Conservation (phyloP, 1,140 invertebrate genomes). For the Cataglyphis hispanica region DNA sequence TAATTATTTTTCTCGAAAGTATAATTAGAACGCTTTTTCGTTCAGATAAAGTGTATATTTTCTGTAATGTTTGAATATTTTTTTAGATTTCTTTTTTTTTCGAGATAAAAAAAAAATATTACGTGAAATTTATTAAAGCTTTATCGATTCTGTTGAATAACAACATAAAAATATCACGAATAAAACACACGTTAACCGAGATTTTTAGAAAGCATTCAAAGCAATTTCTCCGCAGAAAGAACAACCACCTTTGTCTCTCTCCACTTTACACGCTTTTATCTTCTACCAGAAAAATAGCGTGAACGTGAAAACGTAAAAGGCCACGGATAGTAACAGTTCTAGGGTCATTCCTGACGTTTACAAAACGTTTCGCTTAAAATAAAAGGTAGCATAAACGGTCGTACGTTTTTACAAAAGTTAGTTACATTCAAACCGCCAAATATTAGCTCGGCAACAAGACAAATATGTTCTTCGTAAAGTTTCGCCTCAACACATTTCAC, state of each 20-base stretch:
- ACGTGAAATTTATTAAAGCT: neutral
- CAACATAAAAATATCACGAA: slow-evolving; percentile 10
- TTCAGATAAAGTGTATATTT: neutral
- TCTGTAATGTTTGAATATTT: slow-evolving; percentile 2
- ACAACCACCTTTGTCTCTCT: slow-evolving; percentile 45
- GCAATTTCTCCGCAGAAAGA: slow-evolving; percentile 24
- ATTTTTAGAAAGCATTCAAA: slow-evolving; percentile 39
- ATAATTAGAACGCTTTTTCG: neutral
- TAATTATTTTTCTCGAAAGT: neutral
- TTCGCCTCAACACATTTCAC: neutral
- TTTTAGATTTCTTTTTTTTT: neutral
- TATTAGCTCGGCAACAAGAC: slow-evolving; percentile 50
- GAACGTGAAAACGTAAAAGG: slow-evolving; percentile 60
- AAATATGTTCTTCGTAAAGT: slow-evolving; percentile 35
- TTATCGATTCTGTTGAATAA: slow-evolving; percentile 2
- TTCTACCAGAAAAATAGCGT: slow-evolving; percentile 64
- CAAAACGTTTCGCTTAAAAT: slow-evolving; percentile 60
- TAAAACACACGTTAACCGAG: slow-evolving; percentile 12
- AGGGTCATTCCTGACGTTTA: slow-evolving; percentile 57
- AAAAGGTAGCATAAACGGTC: slow-evolving; percentile 52
- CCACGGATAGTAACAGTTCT: slow-evolving; percentile 43
- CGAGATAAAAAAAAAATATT: neutral
- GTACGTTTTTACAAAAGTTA: slow-evolving; percentile 49
- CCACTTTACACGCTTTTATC: slow-evolving; percentile 64
- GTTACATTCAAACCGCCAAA: slow-evolving; percentile 57